A percentile compares a stretch with the other conserved stretches of the same genome.
phyloP scores from a whole-genome alignment of 2,888 invertebrate genomes.

The Protonemura montana region DNA sequence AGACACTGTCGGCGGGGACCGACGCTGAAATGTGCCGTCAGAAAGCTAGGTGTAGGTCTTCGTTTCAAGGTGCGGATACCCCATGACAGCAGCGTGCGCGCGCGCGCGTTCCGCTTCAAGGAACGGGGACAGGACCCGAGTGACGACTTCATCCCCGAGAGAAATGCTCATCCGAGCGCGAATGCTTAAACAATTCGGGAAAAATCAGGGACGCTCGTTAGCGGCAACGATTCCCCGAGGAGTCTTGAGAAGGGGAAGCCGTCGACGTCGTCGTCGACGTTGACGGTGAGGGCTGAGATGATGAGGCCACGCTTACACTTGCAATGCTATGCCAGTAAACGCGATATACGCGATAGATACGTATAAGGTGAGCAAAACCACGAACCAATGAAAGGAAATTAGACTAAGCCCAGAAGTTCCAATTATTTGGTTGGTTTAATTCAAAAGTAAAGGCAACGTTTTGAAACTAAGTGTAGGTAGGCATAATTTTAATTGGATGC shows the following conservation, averaged over 20 bases:
- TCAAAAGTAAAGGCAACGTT: no score
- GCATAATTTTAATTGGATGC: no score
- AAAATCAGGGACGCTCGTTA: neutral
- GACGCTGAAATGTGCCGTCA: neutral
- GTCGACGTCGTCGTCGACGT: neutral
- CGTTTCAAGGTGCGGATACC: neutral
- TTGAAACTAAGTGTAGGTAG: no score
- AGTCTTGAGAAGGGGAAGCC: neutral
- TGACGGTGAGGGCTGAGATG: neutral
- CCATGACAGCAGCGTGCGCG: neutral
- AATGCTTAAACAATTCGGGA: conserved; percentile 5
- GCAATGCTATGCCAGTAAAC: no score
- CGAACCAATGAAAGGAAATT: no score
- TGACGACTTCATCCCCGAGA: neutral
- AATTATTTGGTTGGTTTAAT: no score
- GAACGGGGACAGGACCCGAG: neutral
- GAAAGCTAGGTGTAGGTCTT: neutral
- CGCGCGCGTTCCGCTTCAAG: neutral
- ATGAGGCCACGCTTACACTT: no score
- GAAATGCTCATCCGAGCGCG: neutral
- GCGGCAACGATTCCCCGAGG: neutral
- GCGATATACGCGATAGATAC: no score
- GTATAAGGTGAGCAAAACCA: no score
- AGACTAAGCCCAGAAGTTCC: no score
- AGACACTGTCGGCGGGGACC: neutral